phyloP scores from a whole-genome alignment of 2,797 vertebrate species.

The Molossus alvarezi region DNA sequence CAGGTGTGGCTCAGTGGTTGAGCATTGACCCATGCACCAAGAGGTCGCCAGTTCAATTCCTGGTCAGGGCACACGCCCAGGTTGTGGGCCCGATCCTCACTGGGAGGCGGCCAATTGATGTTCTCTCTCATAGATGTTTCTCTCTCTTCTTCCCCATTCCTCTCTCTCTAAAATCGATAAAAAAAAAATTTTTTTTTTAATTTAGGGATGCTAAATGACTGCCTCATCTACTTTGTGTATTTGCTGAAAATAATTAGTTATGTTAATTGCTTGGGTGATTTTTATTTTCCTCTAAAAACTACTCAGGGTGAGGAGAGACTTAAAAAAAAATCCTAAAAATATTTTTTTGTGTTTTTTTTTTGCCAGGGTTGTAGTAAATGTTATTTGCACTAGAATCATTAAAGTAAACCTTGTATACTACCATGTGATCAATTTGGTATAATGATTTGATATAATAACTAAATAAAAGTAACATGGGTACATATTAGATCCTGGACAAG shows the following conservation, averaged over 20 bases:
- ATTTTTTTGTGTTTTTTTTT: slow-evolving; percentile 20
- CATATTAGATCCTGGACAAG: background rate
- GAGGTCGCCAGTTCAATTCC: too few relatives aligned
- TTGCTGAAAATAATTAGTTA: slow-evolving; percentile 62
- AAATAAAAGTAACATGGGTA: background rate
- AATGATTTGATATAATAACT: background rate
- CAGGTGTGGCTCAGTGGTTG: too few relatives aligned
- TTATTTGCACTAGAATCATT: slow-evolving; percentile 48
- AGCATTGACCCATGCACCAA: too few relatives aligned
- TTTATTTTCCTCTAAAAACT: background rate
- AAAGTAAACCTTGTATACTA: slow-evolving; percentile 26
- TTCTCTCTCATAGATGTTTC: too few relatives aligned
- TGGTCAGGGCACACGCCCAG: too few relatives aligned
- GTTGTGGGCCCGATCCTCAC: too few relatives aligned
- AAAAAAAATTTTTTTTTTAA: too few relatives aligned
- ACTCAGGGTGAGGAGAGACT: background rate
- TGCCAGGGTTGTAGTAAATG: slow-evolving; percentile 24
- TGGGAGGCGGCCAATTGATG: too few relatives aligned
- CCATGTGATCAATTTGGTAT: background rate
- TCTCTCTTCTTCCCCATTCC: too few relatives aligned
- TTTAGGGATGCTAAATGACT: slow-evolving; percentile 15
- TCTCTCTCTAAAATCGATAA: too few relatives aligned
- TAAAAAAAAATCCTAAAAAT: slow-evolving; percentile 59
- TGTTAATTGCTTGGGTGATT: background rate
- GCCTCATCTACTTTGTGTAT: slow-evolving; percentile 45